phyloP scores from a whole-genome alignment of 2,113 vertebrate species.

The Tursiops truncatus region DNA sequence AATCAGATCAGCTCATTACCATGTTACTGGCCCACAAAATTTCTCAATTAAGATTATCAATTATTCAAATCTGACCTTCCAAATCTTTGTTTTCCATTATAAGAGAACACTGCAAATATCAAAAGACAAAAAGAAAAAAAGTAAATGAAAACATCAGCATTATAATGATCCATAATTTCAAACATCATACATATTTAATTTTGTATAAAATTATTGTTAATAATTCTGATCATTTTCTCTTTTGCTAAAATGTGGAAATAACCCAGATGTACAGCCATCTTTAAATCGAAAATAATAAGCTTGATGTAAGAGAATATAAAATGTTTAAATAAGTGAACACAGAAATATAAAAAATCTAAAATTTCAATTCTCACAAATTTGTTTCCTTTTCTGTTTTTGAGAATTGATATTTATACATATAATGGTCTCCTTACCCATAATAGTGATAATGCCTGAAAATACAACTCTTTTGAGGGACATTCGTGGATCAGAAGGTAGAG shows the following conservation, averaged over 20 bases:
- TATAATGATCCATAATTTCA: not conserved
- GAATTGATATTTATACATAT: not conserved
- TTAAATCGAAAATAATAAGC: not conserved
- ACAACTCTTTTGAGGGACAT: not conserved
- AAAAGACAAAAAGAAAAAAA: not conserved
- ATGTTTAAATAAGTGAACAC: not conserved
- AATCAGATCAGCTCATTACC: not conserved
- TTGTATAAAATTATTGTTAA: not conserved
- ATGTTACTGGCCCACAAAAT: not conserved
- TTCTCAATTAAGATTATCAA: not conserved
- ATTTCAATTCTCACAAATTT: not conserved
- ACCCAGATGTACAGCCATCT: not conserved
- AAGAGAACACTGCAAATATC: not conserved
- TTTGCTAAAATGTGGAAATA: not conserved
- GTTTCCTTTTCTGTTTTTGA: not conserved
- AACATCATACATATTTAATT: not conserved
- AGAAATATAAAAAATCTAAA: not conserved
- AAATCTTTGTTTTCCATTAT: not conserved
- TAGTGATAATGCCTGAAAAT: not conserved
- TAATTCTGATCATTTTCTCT: not conserved
- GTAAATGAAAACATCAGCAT: not conserved
- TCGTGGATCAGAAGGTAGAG: fast-evolving
- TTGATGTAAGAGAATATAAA: not conserved
- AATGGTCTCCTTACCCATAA: not conserved
- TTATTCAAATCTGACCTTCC: not conserved